These are phyloP conservation scores for Sus cebifrons DNA, from an alignment of 2,797 vertebrate genomes.

Conservation along the genomic window DNA sequence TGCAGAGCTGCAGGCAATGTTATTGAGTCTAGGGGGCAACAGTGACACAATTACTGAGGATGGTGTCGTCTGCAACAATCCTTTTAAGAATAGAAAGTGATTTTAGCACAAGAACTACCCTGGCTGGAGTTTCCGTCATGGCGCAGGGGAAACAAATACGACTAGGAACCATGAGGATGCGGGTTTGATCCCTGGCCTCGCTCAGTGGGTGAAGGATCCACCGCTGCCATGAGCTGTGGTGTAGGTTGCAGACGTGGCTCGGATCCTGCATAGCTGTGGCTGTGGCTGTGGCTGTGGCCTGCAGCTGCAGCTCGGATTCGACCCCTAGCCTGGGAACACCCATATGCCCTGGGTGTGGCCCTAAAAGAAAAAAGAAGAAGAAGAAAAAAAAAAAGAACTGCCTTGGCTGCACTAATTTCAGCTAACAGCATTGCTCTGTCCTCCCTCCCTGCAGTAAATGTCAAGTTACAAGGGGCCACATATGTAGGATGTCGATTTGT, in stretches of 20 bases:
- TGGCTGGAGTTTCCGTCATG: neutral
- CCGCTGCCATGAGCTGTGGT: too few species aligned
- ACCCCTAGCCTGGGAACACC: too few species aligned
- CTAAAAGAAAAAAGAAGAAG: too few species aligned
- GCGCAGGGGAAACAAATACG: too few species aligned
- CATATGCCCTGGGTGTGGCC: too few species aligned
- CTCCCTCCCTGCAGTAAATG: neutral
- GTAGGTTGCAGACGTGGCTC: too few species aligned
- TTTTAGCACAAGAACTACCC: slow-evolving; percentile 23
- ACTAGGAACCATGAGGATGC: too few species aligned
- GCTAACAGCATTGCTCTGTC: neutral
- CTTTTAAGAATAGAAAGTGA: neutral
- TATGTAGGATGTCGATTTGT: neutral
- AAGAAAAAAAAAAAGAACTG: neutral
- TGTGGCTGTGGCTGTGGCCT: too few species aligned
- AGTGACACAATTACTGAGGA: neutral
- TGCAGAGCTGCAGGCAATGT: neutral
- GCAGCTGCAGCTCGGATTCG: too few species aligned
- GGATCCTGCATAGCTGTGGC: too few species aligned
- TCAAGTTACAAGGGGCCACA: neutral
- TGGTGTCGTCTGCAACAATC: neutral
- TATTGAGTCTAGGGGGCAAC: neutral
- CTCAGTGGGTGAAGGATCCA: too few species aligned
- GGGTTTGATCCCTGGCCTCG: too few species aligned
- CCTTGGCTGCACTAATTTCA: neutral